Conservation (phyloP, 2,888 invertebrate genomes). For the Epiblema foenella region DNA sequence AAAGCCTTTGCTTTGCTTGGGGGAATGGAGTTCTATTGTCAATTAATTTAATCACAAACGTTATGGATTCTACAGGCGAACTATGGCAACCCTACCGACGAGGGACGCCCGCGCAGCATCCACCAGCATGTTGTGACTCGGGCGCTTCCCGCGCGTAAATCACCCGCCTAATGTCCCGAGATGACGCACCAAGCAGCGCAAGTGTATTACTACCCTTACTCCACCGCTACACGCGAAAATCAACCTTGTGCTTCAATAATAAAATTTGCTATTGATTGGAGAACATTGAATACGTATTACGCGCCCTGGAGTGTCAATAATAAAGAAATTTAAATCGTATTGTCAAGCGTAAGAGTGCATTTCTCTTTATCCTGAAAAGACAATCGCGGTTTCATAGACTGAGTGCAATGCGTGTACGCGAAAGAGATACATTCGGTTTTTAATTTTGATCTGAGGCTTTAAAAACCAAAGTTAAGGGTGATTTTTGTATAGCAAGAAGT, state of each 20-base stretch:
- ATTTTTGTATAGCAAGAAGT: slow-evolving; percentile 45
- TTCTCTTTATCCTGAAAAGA: slow-evolving; percentile 51
- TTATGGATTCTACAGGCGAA: too few species aligned
- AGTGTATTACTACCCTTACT: slow-evolving; percentile 65
- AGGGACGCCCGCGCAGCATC: slow-evolving; percentile 20
- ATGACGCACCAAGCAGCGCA: slow-evolving; percentile 66
- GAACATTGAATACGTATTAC: slow-evolving; percentile 11
- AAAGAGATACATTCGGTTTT: slow-evolving; percentile 35
- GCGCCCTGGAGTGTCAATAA: slow-evolving; percentile 13
- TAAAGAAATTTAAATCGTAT: slow-evolving; percentile 42
- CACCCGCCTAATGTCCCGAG: slow-evolving; percentile 83
- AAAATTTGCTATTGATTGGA: slow-evolving; percentile 43
- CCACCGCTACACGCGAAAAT: slow-evolving; percentile 46
- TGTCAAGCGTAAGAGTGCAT: slow-evolving; percentile 45
- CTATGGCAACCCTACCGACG: slow-evolving; percentile 7
- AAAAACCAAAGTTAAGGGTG: slow-evolving; percentile 50
- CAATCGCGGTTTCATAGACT: slow-evolving; percentile 63
- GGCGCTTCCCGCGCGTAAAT: slow-evolving; percentile 78
- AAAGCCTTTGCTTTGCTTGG: too few species aligned
- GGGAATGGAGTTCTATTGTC: too few species aligned
- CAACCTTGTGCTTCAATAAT: slow-evolving; percentile 44
- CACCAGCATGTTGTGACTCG: slow-evolving; percentile 78
- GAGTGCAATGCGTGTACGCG: slow-evolving; percentile 51
- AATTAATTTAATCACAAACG: too few species aligned
- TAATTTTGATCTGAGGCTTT: slow-evolving; percentile 36